phyloP scores from a whole-genome alignment of 2,113 vertebrate genomes.

The Turnix velox region DNA sequence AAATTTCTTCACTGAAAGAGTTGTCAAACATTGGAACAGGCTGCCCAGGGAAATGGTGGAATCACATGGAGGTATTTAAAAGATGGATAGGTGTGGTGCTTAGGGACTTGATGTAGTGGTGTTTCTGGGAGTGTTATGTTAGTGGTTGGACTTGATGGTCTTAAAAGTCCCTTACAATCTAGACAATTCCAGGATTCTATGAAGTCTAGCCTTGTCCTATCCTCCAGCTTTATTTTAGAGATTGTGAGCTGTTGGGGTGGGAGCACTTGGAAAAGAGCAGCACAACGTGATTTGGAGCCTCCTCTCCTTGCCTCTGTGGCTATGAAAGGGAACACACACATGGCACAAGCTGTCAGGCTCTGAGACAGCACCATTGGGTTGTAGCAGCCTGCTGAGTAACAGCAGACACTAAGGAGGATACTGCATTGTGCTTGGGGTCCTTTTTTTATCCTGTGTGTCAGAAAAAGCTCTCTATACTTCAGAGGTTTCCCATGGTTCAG shows the following conservation, averaged over 20 bases:
- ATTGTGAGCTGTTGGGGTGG: background rate
- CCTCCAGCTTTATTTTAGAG: background rate
- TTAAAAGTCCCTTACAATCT: background rate
- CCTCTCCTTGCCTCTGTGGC: background rate
- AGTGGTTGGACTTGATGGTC: background rate
- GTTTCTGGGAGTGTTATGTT: background rate
- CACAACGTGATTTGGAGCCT: background rate
- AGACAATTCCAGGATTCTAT: background rate
- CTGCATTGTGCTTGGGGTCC: rapidly evolving
- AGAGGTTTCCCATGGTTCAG: background rate
- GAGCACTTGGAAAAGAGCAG: background rate
- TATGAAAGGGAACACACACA: background rate
- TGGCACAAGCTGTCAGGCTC: background rate
- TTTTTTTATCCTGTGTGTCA: background rate
- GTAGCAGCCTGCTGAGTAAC: background rate
- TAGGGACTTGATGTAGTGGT: background rate
- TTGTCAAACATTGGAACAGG: background rate
- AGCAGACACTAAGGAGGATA: background rate
- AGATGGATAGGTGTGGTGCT: background rate
- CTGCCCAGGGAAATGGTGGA: background rate
- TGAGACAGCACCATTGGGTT: background rate
- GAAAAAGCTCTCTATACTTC: background rate
- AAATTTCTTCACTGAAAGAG: background rate
- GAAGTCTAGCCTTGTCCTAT: background rate
- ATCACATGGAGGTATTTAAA: background rate